Evolutionary conservation across 2,888 invertebrate species (phyloP), one percentile per base, ranked within the genome.

Genomic region (Fabriciana adippe): DNA sequence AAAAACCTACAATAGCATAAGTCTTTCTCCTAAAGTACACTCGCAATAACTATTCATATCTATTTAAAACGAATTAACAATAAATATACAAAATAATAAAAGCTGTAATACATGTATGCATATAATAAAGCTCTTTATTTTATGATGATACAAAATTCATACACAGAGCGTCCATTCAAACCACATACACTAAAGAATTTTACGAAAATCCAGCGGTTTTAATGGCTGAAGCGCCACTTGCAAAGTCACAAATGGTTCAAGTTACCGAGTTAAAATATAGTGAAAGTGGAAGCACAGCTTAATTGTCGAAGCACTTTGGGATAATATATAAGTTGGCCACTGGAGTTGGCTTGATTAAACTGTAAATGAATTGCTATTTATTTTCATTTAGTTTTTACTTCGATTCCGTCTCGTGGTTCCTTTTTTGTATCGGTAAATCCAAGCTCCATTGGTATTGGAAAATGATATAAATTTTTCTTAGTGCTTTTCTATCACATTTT

Each of bases 231-330:
- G 62, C 48, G 26, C 61, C 66, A 71, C 50, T 71, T 55, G 35
- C 57, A 18, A 41, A 61, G 55, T 69, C 64, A 64, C 71, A 67
- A 71, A 69, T 67, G 56, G 61, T 53, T 57, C 55, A 35, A 69
- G 64, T 67, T 69, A 41, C 62, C 45, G 48, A 54, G 54, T 66
- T 61, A 35, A 16, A 59, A 61, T 54, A 53, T 47, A 57, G 56
- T 66, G 62, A 67, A 67, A 69, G 62, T 63, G 60, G 57, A 18
- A 55, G 56, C 26, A 62, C 54, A 21, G 51, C 69, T 62, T 67
- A 69, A 69, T 71, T 71, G 54, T 64, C 35, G 41, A 66, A 68
- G 60, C 64, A 57, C 60, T 69, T 64, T 55, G n/a, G 31, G 14
- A 56, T 64, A 71, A 69, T 69, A 69, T 64, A 71, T 59, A 51